These are phyloP conservation scores for Urocolius indicus DNA, from an alignment of 2,113 vertebrate species.

Conservation along the genomic window DNA sequence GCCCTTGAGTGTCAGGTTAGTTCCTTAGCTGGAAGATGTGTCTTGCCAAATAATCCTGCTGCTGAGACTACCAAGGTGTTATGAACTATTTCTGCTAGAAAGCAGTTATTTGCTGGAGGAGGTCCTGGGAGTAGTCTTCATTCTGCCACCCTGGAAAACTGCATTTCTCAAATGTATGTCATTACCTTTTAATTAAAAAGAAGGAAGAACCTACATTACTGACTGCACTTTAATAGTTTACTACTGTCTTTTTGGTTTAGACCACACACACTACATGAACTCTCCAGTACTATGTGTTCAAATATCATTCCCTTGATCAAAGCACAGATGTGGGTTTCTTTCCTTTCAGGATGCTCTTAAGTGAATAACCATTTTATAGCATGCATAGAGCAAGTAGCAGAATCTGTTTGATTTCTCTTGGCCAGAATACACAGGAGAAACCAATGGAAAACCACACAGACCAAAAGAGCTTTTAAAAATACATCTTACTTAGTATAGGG, in stretches of 20 bases:
- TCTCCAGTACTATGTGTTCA: not conserved
- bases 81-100: not conserved
- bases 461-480: slow-evolving; percentile 2
- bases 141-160: not conserved
- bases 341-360: not conserved
- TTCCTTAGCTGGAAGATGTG: not conserved
- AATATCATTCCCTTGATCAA: not conserved
- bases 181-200: not conserved
- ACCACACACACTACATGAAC: not conserved
- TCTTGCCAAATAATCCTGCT: not conserved
- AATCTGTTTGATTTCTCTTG: slow-evolving; percentile 10
- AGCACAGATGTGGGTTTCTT: not conserved
- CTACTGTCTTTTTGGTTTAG: not conserved
- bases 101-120: not conserved
- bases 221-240: not conserved
- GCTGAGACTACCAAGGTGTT: not conserved
- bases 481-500: not conserved
- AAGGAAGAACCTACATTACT: not conserved
- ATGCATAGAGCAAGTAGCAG: not conserved
- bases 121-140: not conserved
- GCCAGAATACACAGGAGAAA: slow-evolving; percentile 8
- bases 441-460: slow-evolving; percentile 5
- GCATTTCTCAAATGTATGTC: no score
- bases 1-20: not conserved
- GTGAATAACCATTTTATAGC: not conserved